A percentile compares a stretch with the other conserved stretches of the same genome.
phyloP scores from a whole-genome alignment of 2,113 vertebrate species.

The Heliornis fulica region DNA sequence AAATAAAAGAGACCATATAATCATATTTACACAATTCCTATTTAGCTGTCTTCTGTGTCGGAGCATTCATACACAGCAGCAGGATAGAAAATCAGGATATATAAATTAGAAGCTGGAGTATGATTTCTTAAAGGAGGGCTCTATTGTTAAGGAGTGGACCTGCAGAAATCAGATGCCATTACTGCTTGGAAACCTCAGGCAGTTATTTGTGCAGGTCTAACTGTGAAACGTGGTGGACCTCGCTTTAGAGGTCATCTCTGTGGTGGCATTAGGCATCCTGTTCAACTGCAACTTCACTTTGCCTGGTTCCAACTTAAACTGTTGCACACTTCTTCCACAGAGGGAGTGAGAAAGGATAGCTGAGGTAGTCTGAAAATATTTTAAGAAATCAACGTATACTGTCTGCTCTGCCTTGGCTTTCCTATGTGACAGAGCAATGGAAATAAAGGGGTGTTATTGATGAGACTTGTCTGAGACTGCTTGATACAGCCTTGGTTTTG shows the following conservation, averaged over 20 bases:
- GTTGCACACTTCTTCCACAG: background rate
- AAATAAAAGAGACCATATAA: slow-evolving; percentile 1
- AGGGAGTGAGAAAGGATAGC: background rate
- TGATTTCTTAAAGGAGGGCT: background rate
- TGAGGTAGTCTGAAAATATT: background rate
- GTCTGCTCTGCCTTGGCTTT: background rate
- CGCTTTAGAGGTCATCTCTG: background rate
- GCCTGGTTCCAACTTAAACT: background rate
- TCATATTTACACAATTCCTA: slow-evolving; percentile 33
- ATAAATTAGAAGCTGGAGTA: background rate
- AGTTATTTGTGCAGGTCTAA: background rate
- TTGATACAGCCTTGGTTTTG: background rate
- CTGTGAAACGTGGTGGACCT: background rate
- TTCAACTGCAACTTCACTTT: background rate
- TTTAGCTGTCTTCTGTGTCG: background rate
- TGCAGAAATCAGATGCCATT: background rate
- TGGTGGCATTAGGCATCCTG: background rate
- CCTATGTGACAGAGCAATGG: background rate
- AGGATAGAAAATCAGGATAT: slow-evolving; percentile 39
- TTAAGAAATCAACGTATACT: background rate
- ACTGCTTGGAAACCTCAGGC: background rate
- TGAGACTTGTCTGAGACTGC: background rate
- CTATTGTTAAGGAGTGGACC: background rate
- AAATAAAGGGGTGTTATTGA: background rate
- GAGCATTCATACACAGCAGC: background rate